Base-by-base conservation (phyloP, 2,888 invertebrate genomes). In the Leptopterna dolabrata region DNA sequence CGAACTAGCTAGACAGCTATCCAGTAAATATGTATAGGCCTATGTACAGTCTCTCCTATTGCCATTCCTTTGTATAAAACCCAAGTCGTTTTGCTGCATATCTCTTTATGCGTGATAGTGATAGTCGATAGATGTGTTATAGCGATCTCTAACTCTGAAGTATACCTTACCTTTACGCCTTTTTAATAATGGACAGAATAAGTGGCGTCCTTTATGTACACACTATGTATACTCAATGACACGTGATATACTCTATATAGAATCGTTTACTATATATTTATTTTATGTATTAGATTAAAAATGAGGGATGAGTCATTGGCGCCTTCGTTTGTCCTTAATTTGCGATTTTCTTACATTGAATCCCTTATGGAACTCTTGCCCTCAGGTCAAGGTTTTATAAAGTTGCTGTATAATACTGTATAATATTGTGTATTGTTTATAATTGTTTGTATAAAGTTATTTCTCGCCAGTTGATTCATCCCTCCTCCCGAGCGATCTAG, bases 1-100 rank as follows among this genome's bases (percentile, higher is more conserved):
- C 92, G 98, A 99, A 93, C 95, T 99, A 93, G 99, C 99, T 91
- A 98, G 98, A 93, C 98, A 99, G 93, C 94, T 99, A 92, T 98
- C 98, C 92, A 98, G 97, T 93, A 98, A 98, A 94, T 98, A 97
- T 94, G 96, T 96, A 94, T 97, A 96, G 90, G 89, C 88, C 87
- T 88, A 63, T 90, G 89, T 89, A 89, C 86, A 89, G 88, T 90
- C 84, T 88, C 87, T 80, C 88, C 88, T 84, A 85, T 85, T 89
- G 89, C 89, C 90, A 90, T 90, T 90, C 90, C 90, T 89, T 76
- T 89, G 88, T 89, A 89, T 88, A 89, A 89, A 88, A 73, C 47
- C 84, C 86, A 71, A 89, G 86, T 88, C 85, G 83, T 82, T 87
- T 89, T 89, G 87, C 89, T 89, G 89, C 89, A 89, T 89, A 89